A percentile compares a stretch with the other conserved stretches of the same genome.
Evolutionary conservation across 1,140 invertebrate species (phyloP).

Genomic region (Pogonognathellus flavescens): DNA sequence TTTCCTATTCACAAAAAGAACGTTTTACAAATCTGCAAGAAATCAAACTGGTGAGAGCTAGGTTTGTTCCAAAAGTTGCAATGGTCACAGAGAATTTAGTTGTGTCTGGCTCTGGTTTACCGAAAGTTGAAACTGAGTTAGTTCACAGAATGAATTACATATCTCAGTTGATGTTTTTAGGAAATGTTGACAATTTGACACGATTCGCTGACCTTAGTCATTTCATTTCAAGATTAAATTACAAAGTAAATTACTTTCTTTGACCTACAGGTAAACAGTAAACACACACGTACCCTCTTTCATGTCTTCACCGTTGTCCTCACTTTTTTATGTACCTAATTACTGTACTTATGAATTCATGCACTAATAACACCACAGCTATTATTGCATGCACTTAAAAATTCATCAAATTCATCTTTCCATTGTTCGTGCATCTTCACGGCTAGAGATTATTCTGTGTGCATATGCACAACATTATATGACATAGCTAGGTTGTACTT

Average conservation of each 20-base stretch:
- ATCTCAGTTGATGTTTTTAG: background rate
- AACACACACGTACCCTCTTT: background rate
- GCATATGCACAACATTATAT: too few relatives aligned
- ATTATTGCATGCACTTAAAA: conserved; percentile 15
- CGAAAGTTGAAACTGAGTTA: background rate
- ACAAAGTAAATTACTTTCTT: background rate
- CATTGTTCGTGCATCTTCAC: background rate
- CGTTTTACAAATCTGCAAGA: too few relatives aligned
- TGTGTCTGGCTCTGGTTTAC: background rate
- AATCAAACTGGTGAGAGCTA: too few relatives aligned
- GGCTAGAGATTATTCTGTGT: too few relatives aligned
- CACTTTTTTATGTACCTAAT: conserved; percentile 25
- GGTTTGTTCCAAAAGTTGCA: too few relatives aligned
- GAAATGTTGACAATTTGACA: conserved; percentile 29
- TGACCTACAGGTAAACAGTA: conserved; percentile 24
- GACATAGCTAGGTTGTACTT: too few relatives aligned
- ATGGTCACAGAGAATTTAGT: background rate
- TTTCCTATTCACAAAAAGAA: too few relatives aligned
- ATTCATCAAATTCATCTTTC: background rate
- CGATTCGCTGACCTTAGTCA: conserved; percentile 10
- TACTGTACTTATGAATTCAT: conserved; percentile 4
- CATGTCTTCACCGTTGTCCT: conserved; percentile 25
- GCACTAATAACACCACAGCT: conserved; percentile 15
- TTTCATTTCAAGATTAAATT: background rate
- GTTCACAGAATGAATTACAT: background rate